These are phyloP conservation scores for Nothoprocta perdicaria DNA, from an alignment of 2,113 vertebrate genomes.

Conservation along the genomic window DNA sequence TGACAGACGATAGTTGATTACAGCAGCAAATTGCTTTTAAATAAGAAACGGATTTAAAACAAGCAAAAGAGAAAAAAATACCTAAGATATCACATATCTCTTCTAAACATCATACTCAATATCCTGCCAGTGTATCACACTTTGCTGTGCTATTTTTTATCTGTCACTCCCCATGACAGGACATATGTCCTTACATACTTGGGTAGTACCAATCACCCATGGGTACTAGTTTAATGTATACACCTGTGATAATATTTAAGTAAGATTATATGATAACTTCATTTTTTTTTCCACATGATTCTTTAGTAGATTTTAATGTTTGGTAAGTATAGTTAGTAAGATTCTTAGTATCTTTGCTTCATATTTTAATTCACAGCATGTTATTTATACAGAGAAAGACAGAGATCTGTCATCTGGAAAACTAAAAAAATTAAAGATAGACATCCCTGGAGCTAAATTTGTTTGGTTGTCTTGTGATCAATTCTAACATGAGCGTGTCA, in stretches of 20 bases:
- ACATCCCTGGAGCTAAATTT: background rate
- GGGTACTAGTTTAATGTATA: background rate
- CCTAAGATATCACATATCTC: background rate
- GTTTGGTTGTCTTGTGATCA: slow-evolving; percentile 18
- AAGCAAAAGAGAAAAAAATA: background rate
- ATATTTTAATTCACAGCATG: background rate
- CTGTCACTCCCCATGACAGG: background rate
- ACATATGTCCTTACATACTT: background rate
- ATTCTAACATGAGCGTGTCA: background rate
- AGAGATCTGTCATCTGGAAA: slow-evolving; percentile 22
- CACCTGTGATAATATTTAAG: background rate
- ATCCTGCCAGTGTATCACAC: background rate
- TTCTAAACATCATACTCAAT: background rate
- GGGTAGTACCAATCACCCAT: background rate
- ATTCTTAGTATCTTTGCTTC: slow-evolving; percentile 11
- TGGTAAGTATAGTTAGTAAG: background rate
- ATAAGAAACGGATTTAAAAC: background rate
- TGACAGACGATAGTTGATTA: background rate
- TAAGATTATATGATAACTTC: background rate
- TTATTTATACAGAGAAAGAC: background rate
- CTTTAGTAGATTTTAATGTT: background rate
- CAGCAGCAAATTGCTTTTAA: background rate
- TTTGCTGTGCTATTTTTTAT: background rate
- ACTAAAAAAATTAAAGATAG: background rate
- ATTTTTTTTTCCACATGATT: background rate